A percentile compares a stretch with the other conserved stretches of the same genome.
Evolutionary conservation across 2,888 invertebrate genomes (phyloP).

Genomic region (Oasisia sp.): DNA sequence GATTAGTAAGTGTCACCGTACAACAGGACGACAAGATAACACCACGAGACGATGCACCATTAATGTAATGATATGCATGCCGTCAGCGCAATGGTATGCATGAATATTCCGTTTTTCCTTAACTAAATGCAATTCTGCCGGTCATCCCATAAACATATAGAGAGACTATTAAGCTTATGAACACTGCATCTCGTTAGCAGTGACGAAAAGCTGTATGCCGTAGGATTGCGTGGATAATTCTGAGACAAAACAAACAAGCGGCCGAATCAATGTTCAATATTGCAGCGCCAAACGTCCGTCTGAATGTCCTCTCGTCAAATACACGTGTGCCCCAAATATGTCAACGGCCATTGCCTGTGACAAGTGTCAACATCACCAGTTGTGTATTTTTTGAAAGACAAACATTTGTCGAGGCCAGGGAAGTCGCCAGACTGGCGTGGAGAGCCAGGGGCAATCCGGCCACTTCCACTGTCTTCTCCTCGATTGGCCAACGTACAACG

Average conservation of each 20-base stretch:
- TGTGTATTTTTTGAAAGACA: constrained; percentile 8
- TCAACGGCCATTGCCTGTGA: not conserved
- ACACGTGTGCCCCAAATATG: constrained; percentile 12
- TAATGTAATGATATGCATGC: not conserved
- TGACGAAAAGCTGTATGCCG: constrained; percentile 3
- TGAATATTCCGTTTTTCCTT: constrained; percentile 14
- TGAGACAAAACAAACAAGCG: not conserved
- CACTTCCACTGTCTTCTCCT: not conserved
- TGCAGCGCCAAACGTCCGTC: not conserved
- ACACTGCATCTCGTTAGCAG: constrained; percentile 11
- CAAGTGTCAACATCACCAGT: not conserved
- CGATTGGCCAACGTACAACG: not conserved
- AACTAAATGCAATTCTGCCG: not conserved
- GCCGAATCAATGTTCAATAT: not conserved
- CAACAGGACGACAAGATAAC: no score
- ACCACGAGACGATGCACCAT: not conserved
- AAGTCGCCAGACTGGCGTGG: not conserved
- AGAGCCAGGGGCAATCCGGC: not conserved
- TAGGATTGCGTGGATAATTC: not conserved
- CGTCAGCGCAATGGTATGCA: not conserved
- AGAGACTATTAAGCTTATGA: not conserved
- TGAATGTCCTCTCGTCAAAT: not conserved
- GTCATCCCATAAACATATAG: constrained; percentile 10
- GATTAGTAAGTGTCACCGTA: no score
- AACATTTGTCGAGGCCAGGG: not conserved